A percentile compares a stretch with the other conserved stretches of the same genome.
phyloP scores from a whole-genome alignment of 1,140 invertebrate species.

The Zophobas morio region DNA sequence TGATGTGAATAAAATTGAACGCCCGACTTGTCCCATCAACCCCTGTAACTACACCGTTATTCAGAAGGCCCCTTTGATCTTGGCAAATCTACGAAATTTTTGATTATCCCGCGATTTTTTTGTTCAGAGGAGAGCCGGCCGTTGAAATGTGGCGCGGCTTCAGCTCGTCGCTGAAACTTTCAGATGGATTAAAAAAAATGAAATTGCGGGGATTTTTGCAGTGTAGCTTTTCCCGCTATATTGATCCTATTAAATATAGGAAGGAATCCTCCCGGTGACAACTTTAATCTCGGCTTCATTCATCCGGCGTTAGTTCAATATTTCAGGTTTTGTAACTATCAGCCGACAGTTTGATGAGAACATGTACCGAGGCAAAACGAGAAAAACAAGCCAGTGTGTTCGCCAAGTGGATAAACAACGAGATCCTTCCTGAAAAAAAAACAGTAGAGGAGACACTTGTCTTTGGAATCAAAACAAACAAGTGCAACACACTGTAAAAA shows the following conservation, averaged over 20 bases:
- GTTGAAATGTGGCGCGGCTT: not conserved
- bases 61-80: slow-evolving; percentile 26
- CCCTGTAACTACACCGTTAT: slow-evolving; percentile 55
- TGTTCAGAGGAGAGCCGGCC: too few relatives aligned
- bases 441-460: too few relatives aligned
- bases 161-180: slow-evolving; percentile 1
- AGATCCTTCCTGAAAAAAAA: too few relatives aligned
- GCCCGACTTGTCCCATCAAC: slow-evolving; percentile 58
- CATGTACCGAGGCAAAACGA: not conserved
- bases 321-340: slow-evolving; percentile 13
- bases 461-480: too few relatives aligned
- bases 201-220: slow-evolving; percentile 26
- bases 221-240: slow-evolving; percentile 40
- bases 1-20: slow-evolving; percentile 64
- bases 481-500: too few relatives aligned
- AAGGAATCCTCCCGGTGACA: slow-evolving; percentile 48
- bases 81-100: slow-evolving; percentile 18
- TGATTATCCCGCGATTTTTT: not conserved
- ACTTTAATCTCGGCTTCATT: slow-evolving; percentile 48
- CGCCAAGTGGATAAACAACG: too few relatives aligned
- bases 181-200: slow-evolving; percentile 3
- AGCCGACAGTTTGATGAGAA: too few relatives aligned
- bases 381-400: not conserved
- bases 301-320: slow-evolving; percentile 11
- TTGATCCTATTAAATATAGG: slow-evolving; percentile 51